These are phyloP conservation scores for Acleris literana DNA, from an alignment of 2,888 invertebrate species.

Conservation along the genomic window DNA sequence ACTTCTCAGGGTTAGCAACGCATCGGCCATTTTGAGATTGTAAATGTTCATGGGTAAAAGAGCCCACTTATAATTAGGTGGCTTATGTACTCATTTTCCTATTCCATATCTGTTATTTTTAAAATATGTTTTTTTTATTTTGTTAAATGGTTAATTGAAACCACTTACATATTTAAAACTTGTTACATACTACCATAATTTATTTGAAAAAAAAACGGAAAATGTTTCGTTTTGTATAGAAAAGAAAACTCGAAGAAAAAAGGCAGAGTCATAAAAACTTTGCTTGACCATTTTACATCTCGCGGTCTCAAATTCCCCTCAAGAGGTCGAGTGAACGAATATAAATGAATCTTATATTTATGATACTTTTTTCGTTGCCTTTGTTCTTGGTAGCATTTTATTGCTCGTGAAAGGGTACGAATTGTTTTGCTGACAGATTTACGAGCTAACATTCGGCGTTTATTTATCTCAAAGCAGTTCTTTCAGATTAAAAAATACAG, in stretches of 20 bases:
- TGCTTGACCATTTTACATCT: slow-evolving; percentile 51
- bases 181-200: too few relatives aligned
- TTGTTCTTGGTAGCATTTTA: slow-evolving; percentile 80
- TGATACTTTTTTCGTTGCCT: slow-evolving; percentile 79
- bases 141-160: too few relatives aligned
- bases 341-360: slow-evolving; percentile 83
- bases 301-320: slow-evolving; percentile 63
- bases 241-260: slow-evolving; percentile 7
- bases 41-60: too few relatives aligned
- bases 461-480: slow-evolving; percentile 73
- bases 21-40: too few relatives aligned
- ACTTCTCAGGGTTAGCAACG: too few relatives aligned
- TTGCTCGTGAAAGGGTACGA: slow-evolving; percentile 83
- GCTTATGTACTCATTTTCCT: too few relatives aligned
- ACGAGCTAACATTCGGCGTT: slow-evolving; percentile 80
- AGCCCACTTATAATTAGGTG: too few relatives aligned
- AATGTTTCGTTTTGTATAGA: slow-evolving; percentile 46
- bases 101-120: too few relatives aligned
- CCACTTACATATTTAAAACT: too few relatives aligned
- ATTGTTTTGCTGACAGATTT: slow-evolving; percentile 83
- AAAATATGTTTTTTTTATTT: too few relatives aligned
- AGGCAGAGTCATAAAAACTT: slow-evolving; percentile 21
- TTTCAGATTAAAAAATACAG: slow-evolving; percentile 55
- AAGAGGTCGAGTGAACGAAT: slow-evolving; percentile 77
- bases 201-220: too few relatives aligned